Evolutionary conservation across 1,140 invertebrate genomes (phyloP).

Genomic region (Meteorus sp.): DNA sequence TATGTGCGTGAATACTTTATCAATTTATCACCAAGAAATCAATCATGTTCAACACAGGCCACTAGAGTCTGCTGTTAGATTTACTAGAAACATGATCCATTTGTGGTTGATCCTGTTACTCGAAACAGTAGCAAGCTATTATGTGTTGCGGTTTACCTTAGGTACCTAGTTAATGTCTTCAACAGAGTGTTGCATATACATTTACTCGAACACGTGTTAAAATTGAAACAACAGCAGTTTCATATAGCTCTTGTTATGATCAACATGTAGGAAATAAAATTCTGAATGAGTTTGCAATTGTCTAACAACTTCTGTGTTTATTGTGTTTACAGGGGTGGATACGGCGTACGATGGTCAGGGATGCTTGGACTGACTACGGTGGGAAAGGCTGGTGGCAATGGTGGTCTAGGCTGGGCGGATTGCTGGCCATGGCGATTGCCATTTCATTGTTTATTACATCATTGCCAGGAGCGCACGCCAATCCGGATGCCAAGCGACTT

Average conservation of each 20-base stretch:
- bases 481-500: slow-evolving; percentile 89
- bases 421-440: slow-evolving; percentile 65
- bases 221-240: no score
- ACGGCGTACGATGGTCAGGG: slow-evolving; percentile 76
- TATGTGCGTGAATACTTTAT: no score
- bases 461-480: slow-evolving; percentile 63
- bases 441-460: slow-evolving; percentile 61
- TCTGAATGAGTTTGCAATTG: no score
- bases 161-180: not conserved
- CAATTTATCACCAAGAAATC: not conserved
- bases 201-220: no score
- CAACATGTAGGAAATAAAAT: not conserved
- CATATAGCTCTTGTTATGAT: not conserved
- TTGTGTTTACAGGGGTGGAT: slow-evolving; percentile 69
- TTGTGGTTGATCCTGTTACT: not conserved
- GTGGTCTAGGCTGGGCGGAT: slow-evolving; percentile 64
- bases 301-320: slow-evolving; percentile 18
- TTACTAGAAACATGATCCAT: not conserved
- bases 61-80: not conserved
- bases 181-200: not conserved
- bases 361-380: slow-evolving; percentile 58
- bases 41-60: not conserved
- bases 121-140: not conserved
- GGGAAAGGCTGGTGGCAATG: slow-evolving; percentile 67
- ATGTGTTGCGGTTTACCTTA: not conserved